A percentile compares a stretch with the other conserved stretches of the same genome.
phyloP scores from a whole-genome alignment of 2,113 vertebrate species.

The Himantopus leucocephalus region DNA sequence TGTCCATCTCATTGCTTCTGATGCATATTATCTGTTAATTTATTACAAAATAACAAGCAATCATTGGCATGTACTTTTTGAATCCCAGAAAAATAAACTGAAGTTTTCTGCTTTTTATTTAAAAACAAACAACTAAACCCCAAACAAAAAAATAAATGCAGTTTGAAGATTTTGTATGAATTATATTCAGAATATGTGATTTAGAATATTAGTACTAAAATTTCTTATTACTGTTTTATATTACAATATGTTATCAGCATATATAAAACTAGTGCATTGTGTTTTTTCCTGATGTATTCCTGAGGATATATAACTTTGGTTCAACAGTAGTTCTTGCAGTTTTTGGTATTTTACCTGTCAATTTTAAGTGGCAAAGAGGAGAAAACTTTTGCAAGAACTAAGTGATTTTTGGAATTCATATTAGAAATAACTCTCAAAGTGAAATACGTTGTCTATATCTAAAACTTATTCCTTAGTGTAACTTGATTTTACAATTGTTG shows the following conservation, averaged over 20 bases:
- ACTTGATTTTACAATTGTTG: not conserved
- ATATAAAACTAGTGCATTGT: not conserved
- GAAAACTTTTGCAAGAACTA: not conserved
- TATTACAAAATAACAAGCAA: slow-evolving; percentile 26
- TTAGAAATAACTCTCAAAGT: not conserved
- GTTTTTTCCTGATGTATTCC: not conserved
- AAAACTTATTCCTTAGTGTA: not conserved
- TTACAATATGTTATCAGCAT: not conserved
- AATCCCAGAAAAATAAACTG: not conserved
- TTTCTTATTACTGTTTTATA: not conserved
- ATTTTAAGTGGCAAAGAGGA: not conserved
- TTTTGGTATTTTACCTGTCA: not conserved
- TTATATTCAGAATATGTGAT: not conserved
- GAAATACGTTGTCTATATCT: not conserved
- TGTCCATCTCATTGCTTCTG: slow-evolving; percentile 58
- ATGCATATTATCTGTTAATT: slow-evolving; percentile 6
- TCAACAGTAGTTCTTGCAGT: slow-evolving; percentile 41
- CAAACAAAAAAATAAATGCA: not conserved
- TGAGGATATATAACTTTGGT: not conserved
- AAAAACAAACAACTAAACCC: not conserved
- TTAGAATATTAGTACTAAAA: not conserved
- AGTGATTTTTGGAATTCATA: not conserved
- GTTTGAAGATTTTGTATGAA: not conserved
- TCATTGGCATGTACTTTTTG: not conserved
- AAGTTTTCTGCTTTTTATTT: not conserved